A percentile compares a stretch with the other conserved stretches of the same genome.
Conservation (phyloP, 2,888 invertebrate genomes). For the Lordiphosa fenestrarum region DNA sequence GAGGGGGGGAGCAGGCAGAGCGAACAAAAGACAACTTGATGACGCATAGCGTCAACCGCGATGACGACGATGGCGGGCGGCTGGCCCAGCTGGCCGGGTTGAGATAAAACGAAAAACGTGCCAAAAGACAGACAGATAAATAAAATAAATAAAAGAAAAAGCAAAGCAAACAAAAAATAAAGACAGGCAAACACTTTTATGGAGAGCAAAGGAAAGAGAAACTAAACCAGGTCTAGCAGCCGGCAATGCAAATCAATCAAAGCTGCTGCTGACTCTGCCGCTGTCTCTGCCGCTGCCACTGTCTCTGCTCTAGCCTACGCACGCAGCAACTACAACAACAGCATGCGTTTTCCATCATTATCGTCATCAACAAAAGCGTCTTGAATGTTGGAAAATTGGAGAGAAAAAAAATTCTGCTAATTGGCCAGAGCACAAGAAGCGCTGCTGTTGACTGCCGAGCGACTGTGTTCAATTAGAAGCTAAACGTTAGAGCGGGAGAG, state of each 20-base stretch:
- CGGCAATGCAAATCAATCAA: slow-evolving; percentile 62
- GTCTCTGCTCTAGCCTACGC: slow-evolving; percentile 11
- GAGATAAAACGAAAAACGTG: slow-evolving; percentile 37
- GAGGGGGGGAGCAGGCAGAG: neutral
- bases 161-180: slow-evolving; percentile 10
- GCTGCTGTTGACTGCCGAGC: slow-evolving; percentile 15
- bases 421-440: slow-evolving; percentile 45
- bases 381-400: slow-evolving; percentile 52
- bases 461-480: slow-evolving; percentile 58
- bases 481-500: slow-evolving; percentile 22
- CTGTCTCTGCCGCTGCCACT: slow-evolving; percentile 11
- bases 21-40: slow-evolving; percentile 5
- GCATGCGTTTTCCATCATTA: slow-evolving; percentile 32
- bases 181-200: neutral
- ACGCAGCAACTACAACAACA: slow-evolving; percentile 7
- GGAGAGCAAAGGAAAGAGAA: slow-evolving; percentile 15
- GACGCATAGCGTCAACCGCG: slow-evolving; percentile 32
- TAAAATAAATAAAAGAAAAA: slow-evolving; percentile 20
- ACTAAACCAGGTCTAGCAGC: slow-evolving; percentile 48
- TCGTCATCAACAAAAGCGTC: slow-evolving; percentile 24
- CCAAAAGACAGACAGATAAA: slow-evolving; percentile 27
- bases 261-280: slow-evolving; percentile 13
- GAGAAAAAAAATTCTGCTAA: slow-evolving; percentile 52
- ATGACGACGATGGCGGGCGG: slow-evolving; percentile 3
- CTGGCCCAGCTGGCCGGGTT: slow-evolving; percentile 25